A percentile compares a stretch with the other conserved stretches of the same genome.
phyloP scores from a whole-genome alignment of 2,888 invertebrate genomes.

The Platycnemis pennipes region DNA sequence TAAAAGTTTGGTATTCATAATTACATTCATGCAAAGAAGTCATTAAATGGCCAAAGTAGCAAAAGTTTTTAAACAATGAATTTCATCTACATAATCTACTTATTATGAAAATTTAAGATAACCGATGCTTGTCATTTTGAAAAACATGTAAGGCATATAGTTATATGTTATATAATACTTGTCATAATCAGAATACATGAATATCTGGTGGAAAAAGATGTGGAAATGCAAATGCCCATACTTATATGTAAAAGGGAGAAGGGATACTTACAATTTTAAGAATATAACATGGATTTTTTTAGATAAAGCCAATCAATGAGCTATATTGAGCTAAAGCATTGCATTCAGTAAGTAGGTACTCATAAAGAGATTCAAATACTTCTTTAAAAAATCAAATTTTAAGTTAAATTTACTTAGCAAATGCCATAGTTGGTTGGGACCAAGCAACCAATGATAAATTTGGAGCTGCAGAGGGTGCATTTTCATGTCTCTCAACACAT shows the following conservation, averaged over 20 bases:
- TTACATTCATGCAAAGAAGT: constrained; percentile 18
- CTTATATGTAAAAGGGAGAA: constrained; percentile 55
- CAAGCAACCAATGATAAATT: constrained; percentile 60
- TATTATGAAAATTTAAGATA: constrained; percentile 49
- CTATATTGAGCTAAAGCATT: constrained; percentile 50
- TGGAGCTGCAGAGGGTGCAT: constrained; percentile 42
- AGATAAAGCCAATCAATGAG: constrained; percentile 40
- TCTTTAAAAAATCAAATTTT: constrained; percentile 19
- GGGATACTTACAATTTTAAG: constrained; percentile 29
- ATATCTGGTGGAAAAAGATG: constrained; percentile 58
- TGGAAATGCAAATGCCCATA: constrained; percentile 40
- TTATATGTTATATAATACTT: constrained; percentile 20
- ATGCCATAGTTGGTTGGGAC: constrained; percentile 63
- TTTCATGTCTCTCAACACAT: constrained; percentile 40
- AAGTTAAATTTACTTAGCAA: constrained; percentile 1
- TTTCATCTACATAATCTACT: constrained; percentile 22
- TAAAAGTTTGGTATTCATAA: neutral
- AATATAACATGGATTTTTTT: constrained; percentile 48
- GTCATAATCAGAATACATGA: constrained; percentile 46
- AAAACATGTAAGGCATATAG: constrained; percentile 57
- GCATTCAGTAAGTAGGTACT: constrained; percentile 7
- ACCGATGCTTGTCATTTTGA: constrained; percentile 22
- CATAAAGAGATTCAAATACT: neutral
- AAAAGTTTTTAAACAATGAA: constrained; percentile 27
- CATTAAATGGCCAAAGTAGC: constrained; percentile 43